A percentile compares a stretch with the other conserved stretches of the same genome.
phyloP scores from a whole-genome alignment of 2,888 invertebrate species.

The Eupithecia subumbrata region DNA sequence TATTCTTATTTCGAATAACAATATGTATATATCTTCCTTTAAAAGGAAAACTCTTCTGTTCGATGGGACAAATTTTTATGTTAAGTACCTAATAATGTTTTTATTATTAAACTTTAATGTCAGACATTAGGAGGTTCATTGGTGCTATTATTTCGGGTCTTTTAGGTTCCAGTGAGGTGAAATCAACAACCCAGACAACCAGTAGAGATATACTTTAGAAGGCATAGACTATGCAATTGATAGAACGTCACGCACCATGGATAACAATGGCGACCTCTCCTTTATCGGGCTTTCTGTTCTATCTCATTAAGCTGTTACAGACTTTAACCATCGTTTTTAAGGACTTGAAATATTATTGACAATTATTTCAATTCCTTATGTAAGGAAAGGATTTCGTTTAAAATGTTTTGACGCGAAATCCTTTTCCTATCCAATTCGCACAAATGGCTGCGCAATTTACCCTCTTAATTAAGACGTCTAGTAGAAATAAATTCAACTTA shows the following conservation, averaged over 20 bases:
- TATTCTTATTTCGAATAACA: too few species aligned
- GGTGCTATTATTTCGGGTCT: neutral
- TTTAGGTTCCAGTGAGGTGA: neutral
- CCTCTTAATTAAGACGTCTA: neutral
- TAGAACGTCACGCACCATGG: slow-evolving; percentile 64
- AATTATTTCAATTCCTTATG: too few species aligned
- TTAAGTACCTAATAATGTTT: too few species aligned
- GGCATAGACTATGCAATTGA: slow-evolving; percentile 45
- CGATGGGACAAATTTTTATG: too few species aligned
- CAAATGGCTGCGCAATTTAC: too few species aligned
- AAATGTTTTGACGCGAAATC: too few species aligned
- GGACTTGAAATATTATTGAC: neutral
- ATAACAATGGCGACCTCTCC: slow-evolving; percentile 63
- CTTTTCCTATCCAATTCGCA: too few species aligned
- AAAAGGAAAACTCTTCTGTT: too few species aligned
- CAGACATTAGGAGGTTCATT: too few species aligned
- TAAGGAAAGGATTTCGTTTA: too few species aligned
- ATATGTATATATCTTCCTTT: too few species aligned
- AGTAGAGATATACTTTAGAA: slow-evolving; percentile 2
- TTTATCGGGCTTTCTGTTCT: slow-evolving; percentile 55
- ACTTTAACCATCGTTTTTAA: neutral
- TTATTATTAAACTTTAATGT: too few species aligned
- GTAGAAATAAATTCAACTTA: neutral
- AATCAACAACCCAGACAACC: neutral
- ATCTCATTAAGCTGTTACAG: slow-evolving; percentile 43